Evolutionary conservation across 2,797 vertebrate genomes (phyloP).

Genomic region (Sarcoramphus papa): DNA sequence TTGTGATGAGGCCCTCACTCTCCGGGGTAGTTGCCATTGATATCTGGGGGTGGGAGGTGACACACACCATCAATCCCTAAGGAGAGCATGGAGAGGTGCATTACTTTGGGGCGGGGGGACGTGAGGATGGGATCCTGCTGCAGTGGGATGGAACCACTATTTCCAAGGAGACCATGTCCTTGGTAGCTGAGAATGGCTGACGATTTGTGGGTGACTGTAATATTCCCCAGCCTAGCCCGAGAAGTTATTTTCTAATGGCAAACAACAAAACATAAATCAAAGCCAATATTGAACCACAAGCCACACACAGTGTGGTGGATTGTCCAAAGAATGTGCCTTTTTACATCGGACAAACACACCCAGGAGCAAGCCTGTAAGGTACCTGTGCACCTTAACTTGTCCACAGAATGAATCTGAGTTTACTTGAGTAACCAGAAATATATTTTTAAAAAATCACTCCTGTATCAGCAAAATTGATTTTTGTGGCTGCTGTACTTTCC

Average conservation of each 20-base stretch:
- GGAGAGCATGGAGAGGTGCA: rapidly evolving
- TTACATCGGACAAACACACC: background rate
- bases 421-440: background rate
- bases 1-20: rapidly evolving
- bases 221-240: background rate
- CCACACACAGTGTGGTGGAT: rapidly evolving
- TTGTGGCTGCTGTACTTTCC: background rate
- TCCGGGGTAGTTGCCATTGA: rapidly evolving
- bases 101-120: background rate
- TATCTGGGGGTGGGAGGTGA: background rate
- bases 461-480: background rate
- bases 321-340: background rate
- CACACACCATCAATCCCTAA: background rate
- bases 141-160: rapidly evolving
- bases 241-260: background rate
- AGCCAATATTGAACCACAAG: background rate
- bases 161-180: background rate
- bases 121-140: background rate
- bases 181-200: background rate
- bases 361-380: background rate
- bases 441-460: background rate
- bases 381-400: background rate
- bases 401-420: background rate
- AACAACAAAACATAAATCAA: background rate
- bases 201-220: background rate